Percentiles rank a stretch among this genome's conserved stretches.
These are phyloP conservation scores for Okapia johnstoni DNA, from an alignment of 2,113 vertebrate genomes.

Conservation along the genomic window DNA sequence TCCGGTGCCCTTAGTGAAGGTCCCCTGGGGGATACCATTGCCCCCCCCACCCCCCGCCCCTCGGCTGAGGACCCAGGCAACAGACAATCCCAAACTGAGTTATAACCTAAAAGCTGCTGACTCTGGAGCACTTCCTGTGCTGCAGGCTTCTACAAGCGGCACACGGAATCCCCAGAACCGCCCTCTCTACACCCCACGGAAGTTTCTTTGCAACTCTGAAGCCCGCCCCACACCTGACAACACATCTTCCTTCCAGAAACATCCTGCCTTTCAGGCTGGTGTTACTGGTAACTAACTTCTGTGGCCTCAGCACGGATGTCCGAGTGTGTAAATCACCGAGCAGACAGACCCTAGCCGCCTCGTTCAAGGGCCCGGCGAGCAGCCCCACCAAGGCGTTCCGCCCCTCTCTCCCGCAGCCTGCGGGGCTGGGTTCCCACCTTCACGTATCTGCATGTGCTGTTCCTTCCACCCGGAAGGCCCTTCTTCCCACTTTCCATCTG, in stretches of 20 bases:
- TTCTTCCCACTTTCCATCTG: slow-evolving; percentile 30
- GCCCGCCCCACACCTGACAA: background rate
- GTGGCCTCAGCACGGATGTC: background rate
- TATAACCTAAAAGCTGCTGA: background rate
- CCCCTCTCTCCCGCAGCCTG: background rate
- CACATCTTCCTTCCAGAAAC: slow-evolving; percentile 10
- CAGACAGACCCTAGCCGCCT: background rate
- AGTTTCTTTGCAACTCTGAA: background rate
- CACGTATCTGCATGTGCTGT: background rate
- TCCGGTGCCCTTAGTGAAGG: background rate
- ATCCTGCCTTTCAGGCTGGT: background rate
- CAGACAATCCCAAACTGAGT: background rate
- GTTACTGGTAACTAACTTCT: rapidly evolving
- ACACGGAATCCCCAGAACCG: background rate
- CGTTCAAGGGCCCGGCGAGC: background rate
- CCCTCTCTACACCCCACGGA: background rate
- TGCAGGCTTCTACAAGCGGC: rapidly evolving
- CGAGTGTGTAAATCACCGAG: rapidly evolving
- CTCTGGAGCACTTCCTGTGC: background rate
- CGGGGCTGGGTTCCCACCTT: background rate
- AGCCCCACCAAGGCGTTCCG: rapidly evolving
- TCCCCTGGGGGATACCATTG: background rate
- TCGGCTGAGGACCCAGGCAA: background rate
- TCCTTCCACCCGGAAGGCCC: background rate
- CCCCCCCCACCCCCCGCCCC: no score